These are phyloP conservation scores for Trogon melanurus DNA, from an alignment of 2,113 vertebrate species.

Conservation along the genomic window DNA sequence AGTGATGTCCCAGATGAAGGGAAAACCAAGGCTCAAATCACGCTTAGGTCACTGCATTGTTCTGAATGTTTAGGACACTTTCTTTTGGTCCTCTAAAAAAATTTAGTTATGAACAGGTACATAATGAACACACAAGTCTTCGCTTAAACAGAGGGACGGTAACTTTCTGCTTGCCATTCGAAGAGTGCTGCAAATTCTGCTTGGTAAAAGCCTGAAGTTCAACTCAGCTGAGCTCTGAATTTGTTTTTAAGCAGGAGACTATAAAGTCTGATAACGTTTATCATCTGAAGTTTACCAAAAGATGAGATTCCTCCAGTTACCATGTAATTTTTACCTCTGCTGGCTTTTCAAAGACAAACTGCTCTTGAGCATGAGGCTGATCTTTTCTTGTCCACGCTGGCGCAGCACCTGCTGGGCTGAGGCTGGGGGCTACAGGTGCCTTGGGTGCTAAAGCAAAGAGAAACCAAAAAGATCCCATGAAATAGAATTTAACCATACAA, in stretches of 20 bases:
- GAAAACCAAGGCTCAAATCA: not conserved
- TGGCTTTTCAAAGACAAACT: slow-evolving; percentile 84
- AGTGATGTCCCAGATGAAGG: not conserved
- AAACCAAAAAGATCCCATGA: not conserved
- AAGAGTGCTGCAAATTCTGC: not conserved
- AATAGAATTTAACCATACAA: not conserved
- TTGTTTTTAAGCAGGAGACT: not conserved
- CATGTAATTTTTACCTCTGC: slow-evolving; percentile 51
- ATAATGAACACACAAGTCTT: not conserved
- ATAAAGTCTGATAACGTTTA: not conserved
- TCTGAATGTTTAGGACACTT: not conserved
- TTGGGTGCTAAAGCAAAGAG: slow-evolving; percentile 39
- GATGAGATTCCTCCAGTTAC: not conserved
- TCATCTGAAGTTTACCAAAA: not conserved
- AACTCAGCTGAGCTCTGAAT: not conserved
- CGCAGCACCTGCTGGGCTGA: not conserved
- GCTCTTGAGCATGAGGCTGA: slow-evolving; percentile 21
- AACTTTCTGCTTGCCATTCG: not conserved
- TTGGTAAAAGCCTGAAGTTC: not conserved
- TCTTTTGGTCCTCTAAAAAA: not conserved
- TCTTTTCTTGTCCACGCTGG: slow-evolving; percentile 74
- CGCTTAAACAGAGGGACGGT: accelerated
- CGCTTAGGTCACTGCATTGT: not conserved
- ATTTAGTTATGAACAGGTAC: not conserved
- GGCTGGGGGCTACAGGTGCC: not conserved